Base-by-base conservation (phyloP, 2,797 vertebrate genomes). In the Bovichtus variegatus region DNA sequence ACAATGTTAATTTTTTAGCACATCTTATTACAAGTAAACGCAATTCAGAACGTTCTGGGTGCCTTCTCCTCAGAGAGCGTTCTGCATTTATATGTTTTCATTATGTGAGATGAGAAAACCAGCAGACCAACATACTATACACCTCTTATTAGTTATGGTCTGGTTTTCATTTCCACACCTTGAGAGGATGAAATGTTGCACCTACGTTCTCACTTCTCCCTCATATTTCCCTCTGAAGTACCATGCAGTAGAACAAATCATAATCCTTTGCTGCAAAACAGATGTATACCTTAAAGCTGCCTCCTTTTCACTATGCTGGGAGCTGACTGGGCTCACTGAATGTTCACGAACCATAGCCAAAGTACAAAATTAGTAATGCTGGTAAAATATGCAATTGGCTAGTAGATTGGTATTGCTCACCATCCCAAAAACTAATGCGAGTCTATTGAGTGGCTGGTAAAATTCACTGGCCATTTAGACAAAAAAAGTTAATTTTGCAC, bases 91-190 rank as follows among this genome's bases (percentile, higher is more conserved):
- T 8, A 38, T 64, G n/a, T 55, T 74, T 71, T 70, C 41, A 46
- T 31, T 43, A 54, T 6, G 54, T 70, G 46, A 16, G 21, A 62
- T 59, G 47, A 62, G 60, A 80, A 76, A 65, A 73, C 8, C 60
- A 63, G 59, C 55, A 70, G 71, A 81, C 65, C 59, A 40, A 29
- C 23, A 15, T 7, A 31, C 21, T 31, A 10, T 50, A 64, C 65
- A 75, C 49, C 46, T 82, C 62, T 41, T 72, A 67, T 85, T 90
- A 84, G 84, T 90, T 91, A 67, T 80, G 81, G 77, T 90, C 84
- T 87, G 79, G 79, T 90, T 92, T 80, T 82, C 55, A 86, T 92
- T 92, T 91, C 81, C 74, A 87, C 90, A 91, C 84, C 79, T 89
- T 82, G 29, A 84, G 83, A 89, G 64, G 58, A 78, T 71, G 79